Base-by-base conservation (phyloP, 1,140 invertebrate genomes). In the Apis florea region DNA sequence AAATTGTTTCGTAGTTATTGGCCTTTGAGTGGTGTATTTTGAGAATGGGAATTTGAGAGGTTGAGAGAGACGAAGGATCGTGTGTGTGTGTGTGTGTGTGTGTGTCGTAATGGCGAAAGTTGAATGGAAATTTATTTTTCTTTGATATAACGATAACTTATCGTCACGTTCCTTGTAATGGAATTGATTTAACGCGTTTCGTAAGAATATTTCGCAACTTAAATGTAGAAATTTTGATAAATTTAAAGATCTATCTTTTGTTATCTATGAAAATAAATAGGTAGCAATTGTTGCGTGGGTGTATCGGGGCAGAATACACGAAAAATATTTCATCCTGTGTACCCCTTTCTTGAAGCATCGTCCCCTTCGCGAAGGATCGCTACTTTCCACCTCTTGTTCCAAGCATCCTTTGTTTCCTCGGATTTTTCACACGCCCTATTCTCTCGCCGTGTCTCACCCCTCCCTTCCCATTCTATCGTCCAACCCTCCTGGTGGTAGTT, bases 361-460 rank as follows among this genome's bases (percentile, higher is more conserved):
- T 72, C 66, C 64, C 84, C 82, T 66, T 79, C 40, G 51, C 69
- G n/a, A 87, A 72, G 61, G 64, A 87, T 87, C 85, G 82, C 82
- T 82, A 83, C 82, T 86, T 84, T 87, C 78, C 66, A 75, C 78
- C 74, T 80, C 67, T 69, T 56, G 68, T 56, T 51, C 49, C 26
- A 73, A 53, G 80, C 89, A 91, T 85, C 86, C 26, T 90, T 92
- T 89, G 89, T 84, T 83, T 85, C 73, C 73, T 72, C 73, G 85
- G 84, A 90, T 91, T 90, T 92, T 91, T 91, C 88, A 88, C 89
- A 90, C 88, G 83, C 86, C 78, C 82, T 76, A 49, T 76, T 84
- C 49, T 61, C 68, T 83, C 81, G 61, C 47, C 69, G 74, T 83
- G 47, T 78, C 26, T 85, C 63, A 54, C 47, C n/a, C 26, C 56